These are phyloP conservation scores for Hoplodrina blanda DNA, from an alignment of 2,888 invertebrate genomes.

Conservation along the genomic window DNA sequence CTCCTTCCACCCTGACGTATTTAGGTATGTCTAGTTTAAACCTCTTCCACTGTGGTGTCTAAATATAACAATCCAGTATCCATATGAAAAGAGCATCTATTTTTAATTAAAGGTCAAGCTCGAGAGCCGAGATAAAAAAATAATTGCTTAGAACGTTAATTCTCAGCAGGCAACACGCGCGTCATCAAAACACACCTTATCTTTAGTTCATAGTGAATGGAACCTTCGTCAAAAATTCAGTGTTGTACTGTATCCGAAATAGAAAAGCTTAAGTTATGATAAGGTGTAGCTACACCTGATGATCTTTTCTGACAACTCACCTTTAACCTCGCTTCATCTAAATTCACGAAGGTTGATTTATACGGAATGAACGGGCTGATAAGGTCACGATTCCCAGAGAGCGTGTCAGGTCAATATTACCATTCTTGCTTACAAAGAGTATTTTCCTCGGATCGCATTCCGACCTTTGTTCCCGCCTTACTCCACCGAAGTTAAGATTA, in stretches of 20 bases:
- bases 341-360: background rate
- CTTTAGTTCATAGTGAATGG: constrained; percentile 29
- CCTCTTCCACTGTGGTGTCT: background rate
- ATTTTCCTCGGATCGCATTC: constrained; percentile 4
- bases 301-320: no score
- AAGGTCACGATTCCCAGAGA: background rate
- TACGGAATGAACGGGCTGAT: background rate
- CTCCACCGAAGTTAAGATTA: constrained; percentile 24
- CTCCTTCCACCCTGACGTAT: no score
- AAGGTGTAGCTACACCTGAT: no score
- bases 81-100: background rate
- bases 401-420: background rate
- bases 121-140: constrained; percentile 10
- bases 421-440: background rate
- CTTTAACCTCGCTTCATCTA: background rate
- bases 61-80: background rate
- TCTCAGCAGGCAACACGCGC: constrained; percentile 16
- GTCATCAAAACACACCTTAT: constrained; percentile 32
- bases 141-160: constrained; percentile 27
- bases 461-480: constrained; percentile 15
- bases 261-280: no score
- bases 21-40: no score
- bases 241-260: background rate
- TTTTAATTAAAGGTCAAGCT: constrained; percentile 15
- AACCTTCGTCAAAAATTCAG: constrained; percentile 47